Base-by-base conservation (phyloP, 2,888 invertebrate species). In the Drosophila anomalata region DNA sequence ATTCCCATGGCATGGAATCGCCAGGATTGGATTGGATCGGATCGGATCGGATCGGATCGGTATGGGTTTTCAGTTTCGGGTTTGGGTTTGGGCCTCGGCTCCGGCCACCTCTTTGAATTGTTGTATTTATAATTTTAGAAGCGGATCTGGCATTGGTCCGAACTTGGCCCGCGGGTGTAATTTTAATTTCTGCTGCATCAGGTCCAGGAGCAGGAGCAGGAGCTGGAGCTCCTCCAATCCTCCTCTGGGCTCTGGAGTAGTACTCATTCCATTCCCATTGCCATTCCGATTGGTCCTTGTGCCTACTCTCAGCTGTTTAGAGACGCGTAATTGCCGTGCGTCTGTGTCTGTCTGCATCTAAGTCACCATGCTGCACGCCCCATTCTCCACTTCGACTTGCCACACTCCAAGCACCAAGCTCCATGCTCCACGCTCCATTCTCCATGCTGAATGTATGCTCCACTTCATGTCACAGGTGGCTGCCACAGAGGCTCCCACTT, bases 1-100 rank as follows among this genome's bases (percentile, higher is more conserved):
- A 91, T 91, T 91, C 90, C 88, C 90, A 90, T 87, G 89, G 78
- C 73, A 57, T 63, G 73, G 67, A 53, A 76, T 68, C 73, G 68
- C 61, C 63, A 48, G 50, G 72, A 71, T 72, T 65, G 71, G 70
- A 63, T 62, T 63, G 63, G 44, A 68, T 69, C 29, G 70, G 65
- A 67, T 69, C 33, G 70, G 65, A 67, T 69, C 33, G 70, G 65
- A 67, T 67, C 67, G 67, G 70, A 41, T 56, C 39, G 60, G 50
- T 47, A 24, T 48, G 47, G 33, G 44, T 14, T 3, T 44, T 52
- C 33, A 47, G 36, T 47, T 33, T 24, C 11, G 22, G 46, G 14
- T 56, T 26, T 65, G 52, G 42, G 29, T 24, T 12, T 29, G 14
- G 33, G 50, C 22, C 36, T 26, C 24, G n/a, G 50, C 62, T 22